Evolutionary conservation across 2,888 invertebrate species (phyloP), one percentile per base, ranked within the genome.

Genomic region (Ennomos erosarius): DNA sequence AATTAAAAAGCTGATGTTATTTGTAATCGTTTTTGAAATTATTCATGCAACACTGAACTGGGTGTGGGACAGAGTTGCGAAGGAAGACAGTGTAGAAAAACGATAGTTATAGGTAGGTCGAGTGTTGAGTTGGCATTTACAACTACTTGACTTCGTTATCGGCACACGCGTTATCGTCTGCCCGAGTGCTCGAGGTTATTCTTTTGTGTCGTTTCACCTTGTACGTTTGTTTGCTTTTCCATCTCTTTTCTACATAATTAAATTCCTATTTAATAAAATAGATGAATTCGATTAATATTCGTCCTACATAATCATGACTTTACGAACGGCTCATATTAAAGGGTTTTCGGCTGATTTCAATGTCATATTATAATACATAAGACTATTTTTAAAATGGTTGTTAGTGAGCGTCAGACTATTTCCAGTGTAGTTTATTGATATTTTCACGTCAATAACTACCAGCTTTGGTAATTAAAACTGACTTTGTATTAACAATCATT

Each of bases 61-160:
- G 90, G 89, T 90, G 89, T 87, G 87, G 81, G 85, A 82, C 81
- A 75, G 78, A 74, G 73, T 67, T 73, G 59, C 67, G 70, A 74
- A 62, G 79, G 81, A 83, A 85, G 84, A 82, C 91, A 91, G 90
- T 91, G 79, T 80, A 76, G 77, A 82, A 83, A 82, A 78, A 79
- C 81, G 75, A 81, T 90, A 90, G 86, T 78, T 90, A 90, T 91
- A 91, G 90, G 84, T 90, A 90, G 89, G 90, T 91, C 81, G 84
- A 71, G 72, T 81, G 89, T 88, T 85, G 90, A 85, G 90, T 89
- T 90, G 91, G 90, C 90, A 88, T 84, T 84, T 88, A 87, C 86
- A 42, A 55, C 81, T 82, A 78, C 78, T 79, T 79, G 79, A 84
- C 79, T 79, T 79, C 79, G 87, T 87, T 88, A 87, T 87, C 85